Evolutionary conservation across 2,113 vertebrate genomes (phyloP).

Genomic region (Oceanodroma tethys): DNA sequence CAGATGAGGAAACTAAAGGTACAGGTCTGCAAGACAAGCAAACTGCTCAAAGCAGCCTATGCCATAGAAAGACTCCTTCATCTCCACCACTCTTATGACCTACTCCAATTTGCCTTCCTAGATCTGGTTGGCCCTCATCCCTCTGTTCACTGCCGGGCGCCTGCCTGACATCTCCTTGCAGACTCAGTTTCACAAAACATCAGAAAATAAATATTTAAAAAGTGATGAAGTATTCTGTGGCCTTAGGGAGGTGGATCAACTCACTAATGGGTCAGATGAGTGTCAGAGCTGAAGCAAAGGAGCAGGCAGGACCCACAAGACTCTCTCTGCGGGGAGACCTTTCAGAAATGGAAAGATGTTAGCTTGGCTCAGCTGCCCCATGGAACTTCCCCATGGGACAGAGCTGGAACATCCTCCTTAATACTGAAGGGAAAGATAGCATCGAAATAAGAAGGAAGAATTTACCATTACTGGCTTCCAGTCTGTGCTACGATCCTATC

Average conservation of each 20-base stretch:
- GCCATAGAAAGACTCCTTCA: background rate
- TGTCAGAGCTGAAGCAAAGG: background rate
- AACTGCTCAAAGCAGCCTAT: background rate
- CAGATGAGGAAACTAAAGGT: background rate
- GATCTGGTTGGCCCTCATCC: background rate
- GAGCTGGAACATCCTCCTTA: background rate
- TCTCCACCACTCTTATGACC: background rate
- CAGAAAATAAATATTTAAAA: background rate
- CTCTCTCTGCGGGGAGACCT: background rate
- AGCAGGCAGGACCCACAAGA: background rate
- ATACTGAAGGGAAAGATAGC: background rate
- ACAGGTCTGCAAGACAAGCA: background rate
- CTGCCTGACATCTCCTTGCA: background rate
- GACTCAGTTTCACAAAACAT: background rate
- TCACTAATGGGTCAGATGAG: background rate
- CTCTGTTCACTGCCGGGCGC: background rate
- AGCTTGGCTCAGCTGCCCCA: background rate
- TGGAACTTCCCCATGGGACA: background rate
- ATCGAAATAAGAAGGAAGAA: background rate
- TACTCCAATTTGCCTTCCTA: background rate
- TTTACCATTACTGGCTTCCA: background rate
- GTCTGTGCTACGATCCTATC: accelerated
- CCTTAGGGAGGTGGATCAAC: background rate
- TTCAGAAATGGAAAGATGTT: background rate
- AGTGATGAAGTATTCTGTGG: background rate